Evolutionary conservation across 2,113 vertebrate genomes (phyloP).

Genomic region (Cynopterus brachyotis): DNA sequence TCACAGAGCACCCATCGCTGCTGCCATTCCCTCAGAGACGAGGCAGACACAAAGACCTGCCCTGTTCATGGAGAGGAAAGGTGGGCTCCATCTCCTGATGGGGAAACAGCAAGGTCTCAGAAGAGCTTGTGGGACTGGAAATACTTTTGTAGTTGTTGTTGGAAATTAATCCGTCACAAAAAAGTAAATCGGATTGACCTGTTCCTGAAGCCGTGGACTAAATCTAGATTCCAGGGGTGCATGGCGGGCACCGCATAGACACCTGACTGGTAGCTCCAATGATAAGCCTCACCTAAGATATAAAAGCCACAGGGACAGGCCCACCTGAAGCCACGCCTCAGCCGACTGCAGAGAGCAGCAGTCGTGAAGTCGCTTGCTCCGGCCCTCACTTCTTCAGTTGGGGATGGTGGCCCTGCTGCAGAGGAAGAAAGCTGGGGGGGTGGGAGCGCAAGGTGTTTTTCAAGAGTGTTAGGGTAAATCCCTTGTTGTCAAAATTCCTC

Average conservation of each 20-base stretch:
- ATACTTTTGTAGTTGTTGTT: background rate
- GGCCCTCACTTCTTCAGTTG: background rate
- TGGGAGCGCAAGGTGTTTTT: background rate
- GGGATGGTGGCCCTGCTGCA: background rate
- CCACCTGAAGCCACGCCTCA: background rate
- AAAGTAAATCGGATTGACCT: background rate
- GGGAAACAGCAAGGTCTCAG: background rate
- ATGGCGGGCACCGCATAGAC: background rate
- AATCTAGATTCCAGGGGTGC: background rate
- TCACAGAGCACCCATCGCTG: background rate
- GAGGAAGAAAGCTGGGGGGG: no score
- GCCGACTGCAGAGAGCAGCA: background rate
- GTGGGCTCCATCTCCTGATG: background rate
- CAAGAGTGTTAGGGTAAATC: background rate
- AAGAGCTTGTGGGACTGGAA: background rate
- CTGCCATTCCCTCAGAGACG: background rate
- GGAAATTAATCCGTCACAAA: background rate
- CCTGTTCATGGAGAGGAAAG: background rate
- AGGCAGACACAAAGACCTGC: background rate
- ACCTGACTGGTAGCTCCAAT: background rate
- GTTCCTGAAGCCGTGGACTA: background rate
- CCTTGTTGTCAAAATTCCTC: background rate
- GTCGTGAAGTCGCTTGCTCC: no score
- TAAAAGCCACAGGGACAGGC: background rate
- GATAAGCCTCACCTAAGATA: background rate